phyloP scores from a whole-genome alignment of 2,888 invertebrate species.

The Shargacucullia verbasci region DNA sequence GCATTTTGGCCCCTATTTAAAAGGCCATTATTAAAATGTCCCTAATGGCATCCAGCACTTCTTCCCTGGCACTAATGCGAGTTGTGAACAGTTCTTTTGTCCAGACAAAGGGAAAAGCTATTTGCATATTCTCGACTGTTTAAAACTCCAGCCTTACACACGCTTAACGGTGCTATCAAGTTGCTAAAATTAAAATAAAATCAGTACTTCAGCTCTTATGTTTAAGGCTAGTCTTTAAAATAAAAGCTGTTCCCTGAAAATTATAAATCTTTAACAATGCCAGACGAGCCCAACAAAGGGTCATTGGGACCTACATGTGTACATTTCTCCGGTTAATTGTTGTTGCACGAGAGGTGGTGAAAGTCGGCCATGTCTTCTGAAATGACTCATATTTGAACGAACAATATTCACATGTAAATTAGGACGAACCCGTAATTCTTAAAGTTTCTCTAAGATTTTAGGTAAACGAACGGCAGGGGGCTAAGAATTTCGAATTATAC shows the following conservation, averaged over 20 bases:
- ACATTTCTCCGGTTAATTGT: constrained; percentile 71
- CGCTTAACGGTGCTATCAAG: constrained; percentile 53
- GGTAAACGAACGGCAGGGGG: constrained; percentile 20
- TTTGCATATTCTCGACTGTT: constrained; percentile 71
- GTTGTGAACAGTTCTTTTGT: constrained; percentile 73
- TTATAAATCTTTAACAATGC: constrained; percentile 12
- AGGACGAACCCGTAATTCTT: constrained; percentile 69
- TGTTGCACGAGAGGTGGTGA: constrained; percentile 78
- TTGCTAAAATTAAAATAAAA: constrained; percentile 44
- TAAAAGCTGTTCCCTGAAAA: constrained; percentile 6
- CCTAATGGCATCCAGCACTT: constrained; percentile 67
- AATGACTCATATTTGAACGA: constrained; percentile 83
- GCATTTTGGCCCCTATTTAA: constrained; percentile 56
- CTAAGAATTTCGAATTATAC: constrained; percentile 38
- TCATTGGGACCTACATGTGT: constrained; percentile 56
- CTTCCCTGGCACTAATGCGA: constrained; percentile 71
- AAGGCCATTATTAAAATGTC: constrained; percentile 69
- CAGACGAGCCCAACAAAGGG: constrained; percentile 54
- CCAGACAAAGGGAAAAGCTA: constrained; percentile 68
- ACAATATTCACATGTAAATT: constrained; percentile 84
- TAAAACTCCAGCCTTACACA: constrained; percentile 62
- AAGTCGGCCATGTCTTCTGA: constrained; percentile 80
- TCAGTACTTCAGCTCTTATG: no score
- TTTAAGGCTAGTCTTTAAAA: constrained; percentile 2
- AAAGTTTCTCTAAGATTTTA: constrained; percentile 63